These are phyloP conservation scores for Chaenogobius annularis DNA, from an alignment of 2,113 vertebrate genomes.

Conservation along the genomic window DNA sequence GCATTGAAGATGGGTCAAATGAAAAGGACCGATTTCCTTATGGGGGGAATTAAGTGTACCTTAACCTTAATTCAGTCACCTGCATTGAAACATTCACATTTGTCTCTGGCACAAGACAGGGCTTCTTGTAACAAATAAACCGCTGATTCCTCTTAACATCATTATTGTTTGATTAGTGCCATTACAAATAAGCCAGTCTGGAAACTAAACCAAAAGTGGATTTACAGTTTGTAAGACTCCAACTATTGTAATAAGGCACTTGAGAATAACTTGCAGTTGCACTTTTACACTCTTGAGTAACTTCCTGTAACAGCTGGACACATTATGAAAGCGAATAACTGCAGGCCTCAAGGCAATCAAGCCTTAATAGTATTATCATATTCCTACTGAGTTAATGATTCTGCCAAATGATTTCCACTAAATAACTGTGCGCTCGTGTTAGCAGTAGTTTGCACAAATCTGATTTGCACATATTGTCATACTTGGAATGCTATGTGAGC, in stretches of 20 bases:
- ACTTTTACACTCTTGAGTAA: neutral
- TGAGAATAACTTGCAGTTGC: neutral
- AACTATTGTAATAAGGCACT: neutral
- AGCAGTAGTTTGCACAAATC: neutral
- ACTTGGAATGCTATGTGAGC: too few species aligned
- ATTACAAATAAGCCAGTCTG: neutral
- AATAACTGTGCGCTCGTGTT: neutral
- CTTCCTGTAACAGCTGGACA: constrained; percentile 9
- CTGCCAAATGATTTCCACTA: neutral
- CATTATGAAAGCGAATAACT: neutral
- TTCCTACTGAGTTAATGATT: neutral
- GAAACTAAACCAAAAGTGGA: neutral
- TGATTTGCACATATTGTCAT: neutral
- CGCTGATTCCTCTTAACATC: neutral
- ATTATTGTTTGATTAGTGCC: neutral
- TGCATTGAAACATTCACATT: neutral
- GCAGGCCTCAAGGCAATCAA: neutral
- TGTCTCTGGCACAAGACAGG: neutral
- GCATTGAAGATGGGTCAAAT: too few species aligned
- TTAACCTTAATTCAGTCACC: neutral
- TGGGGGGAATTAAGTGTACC: too few species aligned
- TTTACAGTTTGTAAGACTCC: neutral
- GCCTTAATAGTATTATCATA: constrained; percentile 10
- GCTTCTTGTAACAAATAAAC: neutral
- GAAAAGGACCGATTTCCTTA: too few species aligned